Conservation (phyloP, 2,797 vertebrate species). For the Halcyon smyrnensis region DNA sequence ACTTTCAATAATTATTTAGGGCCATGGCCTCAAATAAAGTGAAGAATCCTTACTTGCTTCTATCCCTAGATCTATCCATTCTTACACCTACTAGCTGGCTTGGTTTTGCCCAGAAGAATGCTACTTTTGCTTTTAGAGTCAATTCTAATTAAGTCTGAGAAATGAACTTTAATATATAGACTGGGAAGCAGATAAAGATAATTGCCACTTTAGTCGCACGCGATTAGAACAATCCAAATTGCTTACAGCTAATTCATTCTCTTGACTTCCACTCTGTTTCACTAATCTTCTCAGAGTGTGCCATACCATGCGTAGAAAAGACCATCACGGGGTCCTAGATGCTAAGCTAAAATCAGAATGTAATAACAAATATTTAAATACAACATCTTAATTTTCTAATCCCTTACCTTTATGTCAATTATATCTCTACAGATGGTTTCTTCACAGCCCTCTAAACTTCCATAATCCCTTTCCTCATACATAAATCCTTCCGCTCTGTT, state of each 20-base stretch:
- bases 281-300: background rate
- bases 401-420: conserved; percentile 9
- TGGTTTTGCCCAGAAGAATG: background rate
- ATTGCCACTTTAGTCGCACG: background rate
- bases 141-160: background rate
- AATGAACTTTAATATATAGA: background rate
- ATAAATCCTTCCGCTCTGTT: conserved; percentile 35
- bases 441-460: conserved; percentile 32
- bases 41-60: background rate
- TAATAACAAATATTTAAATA: conserved; percentile 1
- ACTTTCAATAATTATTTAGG: background rate
- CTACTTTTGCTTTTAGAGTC: background rate
- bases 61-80: background rate
- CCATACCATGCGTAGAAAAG: background rate
- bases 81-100: background rate
- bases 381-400: background rate
- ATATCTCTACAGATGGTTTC: background rate
- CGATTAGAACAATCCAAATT: background rate
- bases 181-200: background rate
- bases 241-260: background rate
- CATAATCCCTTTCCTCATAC: background rate
- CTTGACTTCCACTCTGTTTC: background rate
- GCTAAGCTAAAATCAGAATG: background rate
- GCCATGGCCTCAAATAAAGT: background rate
- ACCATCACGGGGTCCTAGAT: background rate